Evolutionary conservation across 2,113 vertebrate species (phyloP).

Genomic region (Tinamus guttatus): DNA sequence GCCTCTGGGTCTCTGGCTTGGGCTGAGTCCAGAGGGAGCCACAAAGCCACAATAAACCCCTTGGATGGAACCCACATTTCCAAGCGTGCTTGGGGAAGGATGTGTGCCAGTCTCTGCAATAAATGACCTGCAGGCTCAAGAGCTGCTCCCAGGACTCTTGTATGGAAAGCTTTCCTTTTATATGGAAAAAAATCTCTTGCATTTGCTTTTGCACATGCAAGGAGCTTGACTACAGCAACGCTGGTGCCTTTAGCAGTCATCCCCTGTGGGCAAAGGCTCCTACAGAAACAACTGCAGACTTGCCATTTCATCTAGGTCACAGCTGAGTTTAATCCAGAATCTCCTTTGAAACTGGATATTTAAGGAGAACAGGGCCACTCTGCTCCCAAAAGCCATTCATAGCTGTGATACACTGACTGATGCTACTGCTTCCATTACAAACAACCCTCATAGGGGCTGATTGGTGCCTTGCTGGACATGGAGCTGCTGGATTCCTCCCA

Average conservation of each 20-base stretch:
- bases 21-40: not conserved
- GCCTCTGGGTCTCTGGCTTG: not conserved
- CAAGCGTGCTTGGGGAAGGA: not conserved
- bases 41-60: not conserved
- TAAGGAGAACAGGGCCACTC: not conserved
- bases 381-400: not conserved
- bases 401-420: rapidly evolving
- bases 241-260: not conserved
- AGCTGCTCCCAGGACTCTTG: rapidly evolving
- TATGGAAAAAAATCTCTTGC: rapidly evolving
- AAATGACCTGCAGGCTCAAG: not conserved
- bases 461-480: not conserved
- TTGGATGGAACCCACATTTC: not conserved
- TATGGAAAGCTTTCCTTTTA: rapidly evolving
- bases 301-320: not conserved
- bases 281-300: not conserved
- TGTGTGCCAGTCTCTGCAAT: not conserved
- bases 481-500: not conserved
- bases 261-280: not conserved
- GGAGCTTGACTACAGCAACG: not conserved
- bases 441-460: rapidly evolving
- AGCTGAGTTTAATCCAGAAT: not conserved
- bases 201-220: rapidly evolving
- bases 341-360: not conserved
- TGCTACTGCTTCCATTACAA: not conserved